These are phyloP conservation scores for Paratilapia polleni DNA, from an alignment of 2,113 vertebrate genomes.

Conservation along the genomic window DNA sequence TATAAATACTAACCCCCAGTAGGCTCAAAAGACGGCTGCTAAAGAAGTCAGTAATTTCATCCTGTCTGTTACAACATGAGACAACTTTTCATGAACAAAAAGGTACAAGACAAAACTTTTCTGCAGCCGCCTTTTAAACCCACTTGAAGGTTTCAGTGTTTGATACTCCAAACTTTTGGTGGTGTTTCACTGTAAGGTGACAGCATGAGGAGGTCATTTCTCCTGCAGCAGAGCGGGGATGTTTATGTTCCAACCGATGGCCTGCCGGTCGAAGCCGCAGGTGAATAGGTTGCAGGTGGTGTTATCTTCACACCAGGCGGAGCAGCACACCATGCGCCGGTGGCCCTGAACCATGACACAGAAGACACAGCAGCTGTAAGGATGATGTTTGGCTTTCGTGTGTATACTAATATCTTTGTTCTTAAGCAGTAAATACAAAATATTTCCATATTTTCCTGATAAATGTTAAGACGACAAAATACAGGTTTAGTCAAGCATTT, in stretches of 20 bases:
- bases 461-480: not conserved
- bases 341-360: constrained; percentile 84
- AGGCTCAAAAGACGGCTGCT: not conserved
- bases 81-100: not conserved
- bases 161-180: not conserved
- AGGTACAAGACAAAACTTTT: not conserved
- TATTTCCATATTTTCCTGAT: not conserved
- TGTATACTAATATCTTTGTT: not conserved
- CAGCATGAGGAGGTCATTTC: constrained; percentile 80
- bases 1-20: not conserved
- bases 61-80: not conserved
- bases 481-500: not conserved
- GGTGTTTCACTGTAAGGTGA: not conserved
- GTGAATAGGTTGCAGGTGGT: constrained; percentile 94
- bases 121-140: not conserved
- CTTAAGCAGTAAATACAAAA: not conserved
- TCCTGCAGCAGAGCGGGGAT: constrained; percentile 94
- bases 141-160: not conserved
- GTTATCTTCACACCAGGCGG: constrained; percentile 94
- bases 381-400: rapidly evolving
- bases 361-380: not conserved
- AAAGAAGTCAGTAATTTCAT: not conserved
- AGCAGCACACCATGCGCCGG: constrained; percentile 97
- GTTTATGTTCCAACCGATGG: constrained; percentile 99
- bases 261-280: constrained; percentile 96